phyloP scores from a whole-genome alignment of 1,140 invertebrate species.

The Goniozus legneri region DNA sequence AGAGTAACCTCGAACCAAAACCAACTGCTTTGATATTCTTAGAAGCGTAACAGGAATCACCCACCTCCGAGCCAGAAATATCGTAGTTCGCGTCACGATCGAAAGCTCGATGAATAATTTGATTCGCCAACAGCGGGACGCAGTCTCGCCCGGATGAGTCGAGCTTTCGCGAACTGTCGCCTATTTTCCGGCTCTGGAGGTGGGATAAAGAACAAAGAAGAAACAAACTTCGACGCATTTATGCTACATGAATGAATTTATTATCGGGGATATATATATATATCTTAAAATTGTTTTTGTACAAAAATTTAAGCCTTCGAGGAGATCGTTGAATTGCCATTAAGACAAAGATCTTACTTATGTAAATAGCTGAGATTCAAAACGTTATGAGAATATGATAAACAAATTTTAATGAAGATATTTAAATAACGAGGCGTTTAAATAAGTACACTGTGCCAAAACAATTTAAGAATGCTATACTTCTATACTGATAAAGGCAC shows the following conservation, averaged over 20 bases:
- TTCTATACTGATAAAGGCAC: conserved; percentile 13
- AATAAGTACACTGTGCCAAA: conserved; percentile 18
- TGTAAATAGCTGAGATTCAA: conserved; percentile 7
- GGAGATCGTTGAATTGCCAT: too few species aligned
- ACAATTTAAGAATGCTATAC: conserved; percentile 16
- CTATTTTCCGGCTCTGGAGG: conserved; percentile 27
- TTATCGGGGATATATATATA: too few species aligned
- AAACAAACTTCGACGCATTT: too few species aligned
- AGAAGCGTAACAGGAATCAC: conserved; percentile 74
- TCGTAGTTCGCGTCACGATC: conserved; percentile 31
- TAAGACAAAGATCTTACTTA: too few species aligned
- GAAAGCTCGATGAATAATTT: not conserved
- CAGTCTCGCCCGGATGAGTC: not conserved
- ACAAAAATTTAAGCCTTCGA: too few species aligned
- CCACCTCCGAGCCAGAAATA: conserved; percentile 50
- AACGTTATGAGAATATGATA: conserved; percentile 7
- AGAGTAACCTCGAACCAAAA: conserved; percentile 84
- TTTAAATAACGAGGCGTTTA: too few species aligned
- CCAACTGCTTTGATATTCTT: conserved; percentile 82
- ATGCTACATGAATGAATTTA: too few species aligned
- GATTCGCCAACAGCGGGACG: not conserved
- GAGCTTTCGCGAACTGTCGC: conserved; percentile 12
- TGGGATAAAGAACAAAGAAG: conserved; percentile 19
- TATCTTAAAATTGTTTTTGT: too few species aligned
- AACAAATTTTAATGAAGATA: conserved; percentile 14